Conservation (phyloP, 2,113 vertebrate species). For the Syngnathoides biaculeatus region DNA sequence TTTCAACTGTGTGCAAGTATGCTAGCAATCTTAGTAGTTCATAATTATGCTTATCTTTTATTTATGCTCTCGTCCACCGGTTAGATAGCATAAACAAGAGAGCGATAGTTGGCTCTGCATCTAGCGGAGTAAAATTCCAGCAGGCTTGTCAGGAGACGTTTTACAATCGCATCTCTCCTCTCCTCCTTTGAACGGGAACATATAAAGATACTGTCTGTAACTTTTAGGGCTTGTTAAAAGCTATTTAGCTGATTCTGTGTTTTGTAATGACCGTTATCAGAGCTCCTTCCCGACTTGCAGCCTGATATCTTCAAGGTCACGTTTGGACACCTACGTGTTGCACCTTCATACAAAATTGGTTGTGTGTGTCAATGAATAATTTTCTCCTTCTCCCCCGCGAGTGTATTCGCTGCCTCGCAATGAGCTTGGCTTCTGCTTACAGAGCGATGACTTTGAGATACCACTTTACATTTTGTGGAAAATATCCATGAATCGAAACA, state of each 20-base stretch:
- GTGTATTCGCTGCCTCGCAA: conserved; percentile 30
- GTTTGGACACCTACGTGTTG: conserved; percentile 33
- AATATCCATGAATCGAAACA: conserved; percentile 1
- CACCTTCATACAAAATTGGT: conserved; percentile 32
- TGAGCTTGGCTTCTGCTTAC: conserved; percentile 50
- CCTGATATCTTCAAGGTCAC: conserved; percentile 57
- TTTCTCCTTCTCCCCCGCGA: conserved; percentile 17
- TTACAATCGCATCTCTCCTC: neutral
- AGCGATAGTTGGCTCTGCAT: neutral
- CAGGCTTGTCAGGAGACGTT: conserved; percentile 12
- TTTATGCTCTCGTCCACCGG: neutral
- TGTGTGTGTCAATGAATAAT: conserved; percentile 18
- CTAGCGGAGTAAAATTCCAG: neutral
- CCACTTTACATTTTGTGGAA: conserved; percentile 18
- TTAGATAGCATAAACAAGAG: neutral
- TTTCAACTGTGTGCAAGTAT: too few species aligned
- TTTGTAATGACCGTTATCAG: conserved; percentile 28
- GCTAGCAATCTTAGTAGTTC: neutral
- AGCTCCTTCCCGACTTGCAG: conserved; percentile 41
- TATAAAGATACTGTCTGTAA: conserved; percentile 16
- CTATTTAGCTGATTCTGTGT: conserved; percentile 39
- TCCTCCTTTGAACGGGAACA: conserved; percentile 13
- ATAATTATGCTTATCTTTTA: neutral
- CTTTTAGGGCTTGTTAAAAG: conserved; percentile 26
- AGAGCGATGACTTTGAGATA: conserved; percentile 41